A percentile compares a stretch with the other conserved stretches of the same genome.
These are phyloP conservation scores for Podarcis lilfordi DNA, from an alignment of 2,797 vertebrate genomes.

Conservation along the genomic window DNA sequence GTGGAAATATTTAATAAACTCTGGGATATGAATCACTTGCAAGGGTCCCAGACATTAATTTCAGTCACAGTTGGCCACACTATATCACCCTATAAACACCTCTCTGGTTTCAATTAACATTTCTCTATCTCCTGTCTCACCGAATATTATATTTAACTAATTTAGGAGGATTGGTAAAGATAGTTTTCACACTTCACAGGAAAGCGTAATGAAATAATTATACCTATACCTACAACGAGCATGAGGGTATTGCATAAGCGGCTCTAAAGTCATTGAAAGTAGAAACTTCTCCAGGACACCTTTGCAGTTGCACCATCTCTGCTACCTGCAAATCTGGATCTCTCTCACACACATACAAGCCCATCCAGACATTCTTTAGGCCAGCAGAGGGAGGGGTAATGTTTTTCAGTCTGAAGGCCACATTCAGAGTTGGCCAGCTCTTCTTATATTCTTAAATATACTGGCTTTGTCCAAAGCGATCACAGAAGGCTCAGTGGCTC, in stretches of 20 bases:
- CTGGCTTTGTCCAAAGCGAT: no score
- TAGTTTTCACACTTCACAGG: constrained; percentile 87
- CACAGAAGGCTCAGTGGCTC: no score
- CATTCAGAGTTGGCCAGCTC: no score
- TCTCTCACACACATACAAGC: neutral
- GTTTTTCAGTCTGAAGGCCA: no score
- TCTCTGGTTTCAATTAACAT: constrained; percentile 84
- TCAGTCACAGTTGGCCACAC: constrained; percentile 80
- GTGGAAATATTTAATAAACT: constrained; percentile 68
- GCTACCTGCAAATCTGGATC: neutral
- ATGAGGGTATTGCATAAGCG: constrained; percentile 79
- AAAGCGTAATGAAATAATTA: constrained; percentile 87
- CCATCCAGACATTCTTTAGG: neutral
- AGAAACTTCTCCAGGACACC: constrained; percentile 53
- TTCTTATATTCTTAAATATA: no score
- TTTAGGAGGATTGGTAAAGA: constrained; percentile 83
- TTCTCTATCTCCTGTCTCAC: constrained; percentile 78
- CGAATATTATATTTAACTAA: constrained; percentile 83
- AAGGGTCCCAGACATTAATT: constrained; percentile 77
- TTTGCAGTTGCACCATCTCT: constrained; percentile 2
- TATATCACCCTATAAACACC: constrained; percentile 81
- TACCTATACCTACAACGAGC: constrained; percentile 79
- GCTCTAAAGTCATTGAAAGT: constrained; percentile 66
- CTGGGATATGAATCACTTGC: constrained; percentile 66
- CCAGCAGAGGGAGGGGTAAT: no score